Base-by-base conservation (phyloP, 1,140 invertebrate species). In the Drosophila navojoa region DNA sequence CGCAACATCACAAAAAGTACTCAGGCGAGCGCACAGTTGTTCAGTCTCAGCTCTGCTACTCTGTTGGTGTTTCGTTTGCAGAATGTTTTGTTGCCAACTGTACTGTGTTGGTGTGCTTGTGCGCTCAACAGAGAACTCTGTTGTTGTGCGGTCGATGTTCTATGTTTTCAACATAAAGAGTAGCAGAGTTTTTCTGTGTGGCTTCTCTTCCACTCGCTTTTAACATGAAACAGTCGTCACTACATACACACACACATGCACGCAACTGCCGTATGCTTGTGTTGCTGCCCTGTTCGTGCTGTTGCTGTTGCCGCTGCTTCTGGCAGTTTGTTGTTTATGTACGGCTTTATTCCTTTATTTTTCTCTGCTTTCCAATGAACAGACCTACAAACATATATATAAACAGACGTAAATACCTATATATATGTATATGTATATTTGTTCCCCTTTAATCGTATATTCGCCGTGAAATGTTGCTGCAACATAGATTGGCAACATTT, bases 71-170 rank as follows among this genome's bases (percentile, higher is more conserved):
- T 86, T 64, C 62, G 76, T 75, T 74, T 70, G 80, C 80, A 69
- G 62, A 70, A 80, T 91, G 89, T 91, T 91, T 91, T 91, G 89
- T 91, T 76, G 78, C 77, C 89, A 79, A 91, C 89, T 91, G 89
- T 91, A 91, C 89, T 75, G 27, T 29, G 19, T 22, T 22, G 27
- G 27, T 29, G 27, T 29, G 76, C 44, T 55, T 50, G 38, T 45
- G 50, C 50, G 66, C 52, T 58, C 67, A 76, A 62, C 69, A 77
- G 73, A 63, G 38, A 57, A 61, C 81, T 76, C 76, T 87, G 76
- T 70, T 82, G 75, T 72, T 82, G 75, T 58, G 57, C 40, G 40
- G 55, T 63, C 61, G 62, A 66, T 66, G 77, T 84, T 32, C 80
- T 85, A 84, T 79, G 77, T 79, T 85, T 79, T 54, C 64, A 69